Evolutionary conservation across 2,113 vertebrate genomes (phyloP).

Genomic region (Orientallactaga bullata): DNA sequence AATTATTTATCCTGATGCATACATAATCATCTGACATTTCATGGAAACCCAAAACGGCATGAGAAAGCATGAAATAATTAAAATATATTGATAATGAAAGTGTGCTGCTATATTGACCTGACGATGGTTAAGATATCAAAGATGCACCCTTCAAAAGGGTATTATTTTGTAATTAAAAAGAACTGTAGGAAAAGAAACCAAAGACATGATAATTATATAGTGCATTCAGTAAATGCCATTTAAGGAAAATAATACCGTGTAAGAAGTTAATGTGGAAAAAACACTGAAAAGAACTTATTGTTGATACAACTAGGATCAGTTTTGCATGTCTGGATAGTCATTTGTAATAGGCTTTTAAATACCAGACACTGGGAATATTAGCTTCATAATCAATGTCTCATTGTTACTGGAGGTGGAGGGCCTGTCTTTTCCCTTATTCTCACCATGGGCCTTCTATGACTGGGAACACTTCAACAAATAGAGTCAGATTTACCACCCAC

Average conservation of each 20-base stretch:
- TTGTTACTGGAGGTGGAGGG: conserved; percentile 18
- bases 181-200: conserved; percentile 83
- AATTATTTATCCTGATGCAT: conserved; percentile 73
- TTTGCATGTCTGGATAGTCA: conserved; percentile 70
- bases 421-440: not conserved
- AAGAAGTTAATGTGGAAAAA: conserved; percentile 70
- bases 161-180: conserved; percentile 88
- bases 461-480: not conserved
- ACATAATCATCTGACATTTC: conserved; percentile 67
- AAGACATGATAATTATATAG: conserved; percentile 84
- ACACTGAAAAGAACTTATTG: conserved; percentile 61
- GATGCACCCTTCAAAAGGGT: conserved; percentile 83
- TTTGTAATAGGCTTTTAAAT: conserved; percentile 74
- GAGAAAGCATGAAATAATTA: conserved; percentile 79
- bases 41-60: conserved; percentile 68
- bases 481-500: not conserved
- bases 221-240: conserved; percentile 81
- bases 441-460: not conserved
- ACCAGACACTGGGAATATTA: conserved; percentile 42
- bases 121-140: conserved; percentile 86
- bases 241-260: conserved; percentile 84
- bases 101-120: conserved; percentile 82
- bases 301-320: conserved; percentile 80
- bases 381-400: conserved; percentile 39
- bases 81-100: conserved; percentile 80